phyloP scores from a whole-genome alignment of 2,888 invertebrate species.

The Tuta absoluta region DNA sequence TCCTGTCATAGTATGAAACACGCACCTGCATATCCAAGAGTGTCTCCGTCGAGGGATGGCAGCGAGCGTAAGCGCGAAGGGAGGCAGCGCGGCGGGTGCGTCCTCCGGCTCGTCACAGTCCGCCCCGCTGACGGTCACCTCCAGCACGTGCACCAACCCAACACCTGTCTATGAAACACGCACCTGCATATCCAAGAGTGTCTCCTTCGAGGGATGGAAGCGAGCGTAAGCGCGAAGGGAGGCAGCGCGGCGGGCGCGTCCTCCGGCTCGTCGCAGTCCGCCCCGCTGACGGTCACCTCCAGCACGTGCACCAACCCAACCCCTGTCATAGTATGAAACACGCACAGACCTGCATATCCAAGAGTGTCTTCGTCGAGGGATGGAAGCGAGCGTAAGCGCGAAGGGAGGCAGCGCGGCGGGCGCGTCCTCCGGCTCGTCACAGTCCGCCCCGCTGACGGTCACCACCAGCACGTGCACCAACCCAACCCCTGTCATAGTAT shows the following conservation, averaged over 20 bases:
- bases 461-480: constrained; percentile 86
- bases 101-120: too few relatives aligned
- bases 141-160: too few relatives aligned
- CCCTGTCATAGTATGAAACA: too few relatives aligned
- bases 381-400: constrained; percentile 76
- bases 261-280: constrained; percentile 66
- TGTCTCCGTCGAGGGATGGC: too few relatives aligned
- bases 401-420: constrained; percentile 69
- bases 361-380: constrained; percentile 85
- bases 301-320: too few relatives aligned
- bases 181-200: constrained; percentile 90
- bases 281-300: constrained; percentile 84
- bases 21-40: too few relatives aligned
- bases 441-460: constrained; percentile 81
- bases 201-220: constrained; percentile 82
- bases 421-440: constrained; percentile 69
- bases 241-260: constrained; percentile 68
- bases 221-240: constrained; percentile 75
- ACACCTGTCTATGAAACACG: not conserved
- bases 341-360: constrained; percentile 91
- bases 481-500: too few relatives aligned
- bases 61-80: too few relatives aligned
- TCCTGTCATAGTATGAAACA: constrained; percentile 51
- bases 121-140: too few relatives aligned
- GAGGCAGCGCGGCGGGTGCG: too few relatives aligned